Evolutionary conservation across 2,113 vertebrate genomes (phyloP).

Genomic region (Solea senegalensis): DNA sequence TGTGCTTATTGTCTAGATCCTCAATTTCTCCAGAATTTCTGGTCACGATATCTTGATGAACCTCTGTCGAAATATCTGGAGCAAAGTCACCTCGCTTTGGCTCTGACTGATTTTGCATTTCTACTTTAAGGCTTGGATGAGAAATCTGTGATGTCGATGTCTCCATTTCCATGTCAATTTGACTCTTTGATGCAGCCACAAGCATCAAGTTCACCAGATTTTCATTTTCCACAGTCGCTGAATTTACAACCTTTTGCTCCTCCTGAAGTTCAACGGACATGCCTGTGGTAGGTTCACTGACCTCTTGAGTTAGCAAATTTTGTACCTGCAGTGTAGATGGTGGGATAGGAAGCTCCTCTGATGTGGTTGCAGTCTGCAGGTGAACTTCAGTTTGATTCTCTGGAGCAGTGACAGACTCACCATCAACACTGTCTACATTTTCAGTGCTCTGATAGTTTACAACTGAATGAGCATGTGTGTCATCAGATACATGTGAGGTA

Average conservation of each 20-base stretch:
- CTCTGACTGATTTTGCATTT: too few relatives aligned
- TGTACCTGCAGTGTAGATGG: neutral
- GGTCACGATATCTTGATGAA: too few relatives aligned
- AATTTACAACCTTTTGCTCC: neutral
- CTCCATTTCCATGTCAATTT: slow-evolving; percentile 11
- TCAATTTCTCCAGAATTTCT: too few relatives aligned
- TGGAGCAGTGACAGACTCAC: slow-evolving; percentile 5
- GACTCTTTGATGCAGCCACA: slow-evolving; percentile 6
- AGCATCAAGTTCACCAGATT: slow-evolving; percentile 9
- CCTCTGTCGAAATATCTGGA: too few relatives aligned
- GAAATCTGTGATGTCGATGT: too few relatives aligned
- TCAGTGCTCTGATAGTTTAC: neutral
- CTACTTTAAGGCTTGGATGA: too few relatives aligned
- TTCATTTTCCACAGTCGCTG: slow-evolving; percentile 4
- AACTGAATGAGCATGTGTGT: neutral
- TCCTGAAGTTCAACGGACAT: neutral
- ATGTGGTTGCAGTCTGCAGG: neutral
- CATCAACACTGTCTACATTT: neutral
- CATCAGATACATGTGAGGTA: neutral
- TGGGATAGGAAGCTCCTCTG: slow-evolving; percentile 13
- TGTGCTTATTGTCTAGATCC: too few relatives aligned
- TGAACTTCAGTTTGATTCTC: slow-evolving; percentile 27
- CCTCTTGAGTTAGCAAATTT: neutral
- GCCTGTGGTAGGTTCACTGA: slow-evolving; percentile 12
- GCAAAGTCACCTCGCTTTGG: too few relatives aligned